Base-by-base conservation (phyloP, 1,140 invertebrate genomes). In the Achatina immaculata region DNA sequence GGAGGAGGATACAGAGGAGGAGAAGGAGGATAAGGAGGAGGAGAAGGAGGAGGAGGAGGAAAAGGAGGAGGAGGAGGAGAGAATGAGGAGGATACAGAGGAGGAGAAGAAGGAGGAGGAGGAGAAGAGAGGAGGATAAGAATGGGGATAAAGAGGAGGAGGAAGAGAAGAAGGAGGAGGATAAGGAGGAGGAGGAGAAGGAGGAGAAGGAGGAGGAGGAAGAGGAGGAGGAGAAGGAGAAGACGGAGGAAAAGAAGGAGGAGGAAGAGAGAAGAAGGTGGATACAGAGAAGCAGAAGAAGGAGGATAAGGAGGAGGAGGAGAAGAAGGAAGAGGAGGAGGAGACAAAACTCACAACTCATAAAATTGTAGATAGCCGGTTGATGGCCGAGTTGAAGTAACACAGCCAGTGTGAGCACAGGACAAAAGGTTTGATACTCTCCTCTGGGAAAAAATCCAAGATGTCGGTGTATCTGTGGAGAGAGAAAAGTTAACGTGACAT, bases 361-460 rank as follows among this genome's bases (percentile, higher is more conserved):
- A 88, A 97, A 96, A 91, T 97, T 97, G 91, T 97, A 97, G 82
- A 97, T 97, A 77, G 97, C 92, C 0, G 96, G 92, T 98, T 98
- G 78, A 97, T 93, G 4, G 96, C 95, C 82, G 95, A 96, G 91
- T 97, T 97, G 62, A 95, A 95, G 90, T 97, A 97, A 88, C 94
- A 86, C 16, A 90, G 80, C 85, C 83, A 87, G 76, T 89, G 89
- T 24, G 87, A 83, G 48, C 85, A 81, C 62, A 89, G 75, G 34
- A 84, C 82, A 24, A 88, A 38, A 19, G 62, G 77, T 24, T 73
- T 66, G 28, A 82, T 24, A 31, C 43, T 38, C 16, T 42, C 40
- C 9, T 28, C 31, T 2, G 69, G 75, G 6, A 78, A 76, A 48
- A n/a, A 74, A 48, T 76, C 71, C 69, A 81, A 42, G 14, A 81